Evolutionary conservation across 2,113 vertebrate genomes (phyloP).

Genomic region (Sigmodon hispidus): DNA sequence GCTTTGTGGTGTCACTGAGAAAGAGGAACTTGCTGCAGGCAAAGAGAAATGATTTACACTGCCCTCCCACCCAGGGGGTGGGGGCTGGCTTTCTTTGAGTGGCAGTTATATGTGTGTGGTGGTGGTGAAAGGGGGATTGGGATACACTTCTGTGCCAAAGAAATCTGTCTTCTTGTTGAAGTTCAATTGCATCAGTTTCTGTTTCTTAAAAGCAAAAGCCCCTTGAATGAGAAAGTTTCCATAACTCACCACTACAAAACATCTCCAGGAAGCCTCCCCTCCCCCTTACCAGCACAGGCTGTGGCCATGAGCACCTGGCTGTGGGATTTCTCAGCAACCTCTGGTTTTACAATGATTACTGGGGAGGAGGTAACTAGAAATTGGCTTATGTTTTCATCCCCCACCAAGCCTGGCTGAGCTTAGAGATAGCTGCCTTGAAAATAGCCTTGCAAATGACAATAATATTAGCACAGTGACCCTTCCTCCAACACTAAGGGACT

Average conservation of each 20-base stretch:
- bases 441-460: not conserved
- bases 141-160: not conserved
- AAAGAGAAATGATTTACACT: not conserved
- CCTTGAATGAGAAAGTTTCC: constrained; percentile 46
- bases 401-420: not conserved
- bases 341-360: not conserved
- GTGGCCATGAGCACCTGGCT: not conserved
- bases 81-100: not conserved
- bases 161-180: not conserved
- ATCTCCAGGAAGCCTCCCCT: constrained; percentile 41
- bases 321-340: not conserved
- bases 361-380: not conserved
- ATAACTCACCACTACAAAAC: constrained; percentile 20
- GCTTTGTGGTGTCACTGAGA: not conserved
- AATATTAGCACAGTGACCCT: not conserved
- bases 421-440: constrained; percentile 2
- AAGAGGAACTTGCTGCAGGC: not conserved
- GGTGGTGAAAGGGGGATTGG: not conserved
- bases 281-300: constrained; percentile 29
- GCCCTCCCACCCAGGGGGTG: no score
- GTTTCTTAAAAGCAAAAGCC: constrained; percentile 58
- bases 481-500: no score
- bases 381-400: not conserved
- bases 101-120: not conserved
- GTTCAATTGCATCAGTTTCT: not conserved